Evolutionary conservation across 64 coral and sea anemone species (phyloP).

Genomic region (Stichodactyla helianthus): DNA sequence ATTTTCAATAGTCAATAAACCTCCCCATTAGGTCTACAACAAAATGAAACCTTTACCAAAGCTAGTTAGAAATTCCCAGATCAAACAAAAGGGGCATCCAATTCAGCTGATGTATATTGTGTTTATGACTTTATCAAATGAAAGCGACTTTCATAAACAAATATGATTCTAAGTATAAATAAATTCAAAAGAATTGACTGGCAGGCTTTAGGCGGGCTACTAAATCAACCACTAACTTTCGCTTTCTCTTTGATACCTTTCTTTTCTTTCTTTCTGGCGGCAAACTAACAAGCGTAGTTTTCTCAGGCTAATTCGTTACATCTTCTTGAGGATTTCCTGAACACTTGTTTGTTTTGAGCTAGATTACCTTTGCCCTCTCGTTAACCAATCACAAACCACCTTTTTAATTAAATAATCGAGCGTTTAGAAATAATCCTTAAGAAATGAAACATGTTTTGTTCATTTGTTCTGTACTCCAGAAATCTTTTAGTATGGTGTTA

Average conservation of each 20-base stretch:
- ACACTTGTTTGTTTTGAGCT: slow-evolving; percentile 7
- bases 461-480: not conserved
- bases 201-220: not conserved
- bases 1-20: not conserved
- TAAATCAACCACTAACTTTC: not conserved
- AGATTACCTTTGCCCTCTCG: not conserved
- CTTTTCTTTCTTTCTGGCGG: not conserved
- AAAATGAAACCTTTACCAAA: not conserved
- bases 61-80: not conserved
- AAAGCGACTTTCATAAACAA: not conserved
- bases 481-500: not conserved
- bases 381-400: not conserved
- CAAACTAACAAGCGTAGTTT: not conserved
- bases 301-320: not conserved
- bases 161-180: not conserved
- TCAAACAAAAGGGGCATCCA: not conserved
- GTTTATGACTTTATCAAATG: slow-evolving; percentile 1
- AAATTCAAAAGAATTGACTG: not conserved
- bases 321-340: not conserved
- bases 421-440: slow-evolving; percentile 5
- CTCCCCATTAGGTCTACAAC: not conserved
- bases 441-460: not conserved
- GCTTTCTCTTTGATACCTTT: not conserved
- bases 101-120: not conserved
- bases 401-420: slow-evolving; percentile 12